Evolutionary conservation across 2,113 vertebrate species (phyloP), one percentile per base, ranked within the genome.

Genomic region (Turnix velox): DNA sequence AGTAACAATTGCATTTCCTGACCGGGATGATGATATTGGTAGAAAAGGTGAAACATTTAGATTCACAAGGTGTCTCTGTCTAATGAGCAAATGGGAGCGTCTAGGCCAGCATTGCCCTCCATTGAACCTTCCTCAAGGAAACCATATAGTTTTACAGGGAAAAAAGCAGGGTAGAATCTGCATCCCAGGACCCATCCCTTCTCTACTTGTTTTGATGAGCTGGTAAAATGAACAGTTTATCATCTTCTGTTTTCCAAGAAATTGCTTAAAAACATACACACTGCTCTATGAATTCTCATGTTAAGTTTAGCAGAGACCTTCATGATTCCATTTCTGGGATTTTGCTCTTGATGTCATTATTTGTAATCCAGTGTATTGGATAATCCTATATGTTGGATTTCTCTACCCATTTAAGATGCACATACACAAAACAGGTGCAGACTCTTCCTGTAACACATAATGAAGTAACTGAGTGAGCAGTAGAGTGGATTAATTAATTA

Each of bases 91-190:
- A 78, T 18, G 2, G 23, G 12, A 58, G 24, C 12, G 15, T 15
- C 3, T 58, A 46, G 18, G 25, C 17, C 71, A 39, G 22, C 16
- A 65, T 18, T 52, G 0, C 1, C 4, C 6, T 23, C 5, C 8
- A 24, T 49, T n/a, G 16, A 7, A 48, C 30, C 6, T 54, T 84
- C 77, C 51, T 81, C 23, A 17, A 14, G 46, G 59, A 77, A 88
- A 40, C 12, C 42, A 2, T 16, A n/a, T 9, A 7, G 5, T 82
- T 84, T 87, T 30, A 7, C 22, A 82, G 31, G 22, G 22, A 68
- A 91, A 84, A 87, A 6, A 49, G n/a, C 13, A 52, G 7, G 37
- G 23, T 35, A 51, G 33, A 79, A 61, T 51, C 46, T 52, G 7
- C 10, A 85, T 27, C 18, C 46, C 10, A 42, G 19, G 51, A 52